Percentiles rank a stretch among this genome's conserved stretches.
phyloP scores from a whole-genome alignment of 2,113 vertebrate species.

The Tachysurus fulvidraco region DNA sequence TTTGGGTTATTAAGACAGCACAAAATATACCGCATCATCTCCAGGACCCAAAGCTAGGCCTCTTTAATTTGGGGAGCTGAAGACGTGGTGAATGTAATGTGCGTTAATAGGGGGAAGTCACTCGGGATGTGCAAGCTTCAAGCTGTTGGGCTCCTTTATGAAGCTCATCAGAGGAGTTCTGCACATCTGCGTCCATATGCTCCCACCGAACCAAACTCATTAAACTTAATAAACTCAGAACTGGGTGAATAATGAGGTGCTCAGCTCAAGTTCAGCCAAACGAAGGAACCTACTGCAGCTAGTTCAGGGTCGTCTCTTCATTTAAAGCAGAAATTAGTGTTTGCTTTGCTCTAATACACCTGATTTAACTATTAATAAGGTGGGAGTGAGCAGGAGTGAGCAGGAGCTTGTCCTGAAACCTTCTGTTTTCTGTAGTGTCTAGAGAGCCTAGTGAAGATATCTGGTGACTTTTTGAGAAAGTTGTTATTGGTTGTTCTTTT shows the following conservation, averaged over 20 bases:
- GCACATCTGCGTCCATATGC: conserved; percentile 36
- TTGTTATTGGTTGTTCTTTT: neutral
- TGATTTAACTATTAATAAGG: conserved; percentile 10
- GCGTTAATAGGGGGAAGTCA: conserved; percentile 15
- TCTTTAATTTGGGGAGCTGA: conserved; percentile 8
- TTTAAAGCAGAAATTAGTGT: neutral
- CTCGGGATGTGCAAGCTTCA: neutral
- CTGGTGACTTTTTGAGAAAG: neutral
- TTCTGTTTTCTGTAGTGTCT: neutral
- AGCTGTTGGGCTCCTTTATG: conserved; percentile 42
- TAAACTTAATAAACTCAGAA: conserved; percentile 35
- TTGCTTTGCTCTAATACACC: neutral
- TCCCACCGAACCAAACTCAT: conserved; percentile 30
- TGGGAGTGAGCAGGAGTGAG: neutral
- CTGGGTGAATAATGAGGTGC: conserved; percentile 27
- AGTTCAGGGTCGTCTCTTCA: conserved; percentile 3
- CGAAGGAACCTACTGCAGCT: neutral
- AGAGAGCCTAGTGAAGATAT: neutral
- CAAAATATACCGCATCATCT: conserved; percentile 8
- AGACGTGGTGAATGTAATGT: conserved; percentile 8
- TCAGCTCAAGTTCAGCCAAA: conserved; percentile 8
- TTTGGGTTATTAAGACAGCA: conserved; percentile 8
- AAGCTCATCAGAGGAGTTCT: conserved; percentile 38
- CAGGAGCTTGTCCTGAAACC: too few species aligned
- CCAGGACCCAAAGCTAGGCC: neutral